These are phyloP conservation scores for Campylomormyrus numenius DNA, from an alignment of 2,113 vertebrate genomes.

Conservation along the genomic window DNA sequence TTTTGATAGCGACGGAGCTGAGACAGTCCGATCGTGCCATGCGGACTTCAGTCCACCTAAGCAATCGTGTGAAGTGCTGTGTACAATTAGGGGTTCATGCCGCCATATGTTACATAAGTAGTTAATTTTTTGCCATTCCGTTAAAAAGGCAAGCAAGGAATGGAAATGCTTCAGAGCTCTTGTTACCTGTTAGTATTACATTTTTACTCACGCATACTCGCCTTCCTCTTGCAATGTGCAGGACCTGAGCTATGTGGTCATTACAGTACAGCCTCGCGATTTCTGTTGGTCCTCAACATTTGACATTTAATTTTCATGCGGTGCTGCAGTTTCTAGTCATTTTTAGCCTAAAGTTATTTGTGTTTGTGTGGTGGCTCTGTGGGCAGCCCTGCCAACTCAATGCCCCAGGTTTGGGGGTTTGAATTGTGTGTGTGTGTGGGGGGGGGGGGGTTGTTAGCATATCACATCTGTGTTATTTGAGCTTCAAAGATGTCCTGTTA, in stretches of 20 bases:
- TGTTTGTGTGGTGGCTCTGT: not conserved
- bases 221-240: not conserved
- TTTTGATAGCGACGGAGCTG: not conserved
- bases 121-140: not conserved
- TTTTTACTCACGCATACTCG: not conserved
- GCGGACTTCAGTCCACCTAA: not conserved
- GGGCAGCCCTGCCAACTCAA: not conserved
- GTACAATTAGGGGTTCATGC: not conserved
- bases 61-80: not conserved
- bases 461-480: not conserved
- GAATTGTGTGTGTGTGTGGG: not conserved
- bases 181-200: not conserved
- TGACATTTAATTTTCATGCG: not conserved
- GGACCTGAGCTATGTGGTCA: not conserved
- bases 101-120: not conserved
- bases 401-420: not conserved
- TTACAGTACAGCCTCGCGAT: not conserved
- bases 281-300: not conserved
- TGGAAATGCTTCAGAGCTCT: not conserved
- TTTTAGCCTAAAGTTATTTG: not conserved
- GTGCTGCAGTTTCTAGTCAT: not conserved
- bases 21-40: not conserved
- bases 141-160: not conserved
- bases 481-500: not conserved
- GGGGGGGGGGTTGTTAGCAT: not conserved